Conservation (phyloP, 2,113 vertebrate species). For the Notothenia rossii region DNA sequence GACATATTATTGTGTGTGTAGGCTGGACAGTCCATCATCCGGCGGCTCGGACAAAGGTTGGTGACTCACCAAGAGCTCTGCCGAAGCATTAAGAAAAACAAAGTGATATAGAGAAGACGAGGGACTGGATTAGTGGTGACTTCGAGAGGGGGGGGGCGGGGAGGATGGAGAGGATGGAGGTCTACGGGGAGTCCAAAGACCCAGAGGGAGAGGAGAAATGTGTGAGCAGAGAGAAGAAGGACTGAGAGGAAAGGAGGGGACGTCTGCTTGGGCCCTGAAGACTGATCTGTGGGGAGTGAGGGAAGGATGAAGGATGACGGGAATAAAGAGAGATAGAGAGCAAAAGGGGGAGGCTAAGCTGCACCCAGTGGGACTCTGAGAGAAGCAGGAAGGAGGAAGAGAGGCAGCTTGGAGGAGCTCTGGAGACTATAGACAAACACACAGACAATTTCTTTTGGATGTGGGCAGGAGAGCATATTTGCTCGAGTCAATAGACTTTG, state of each 20-base stretch:
- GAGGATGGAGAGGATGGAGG: neutral
- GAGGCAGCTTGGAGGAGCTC: slow-evolving; percentile 48
- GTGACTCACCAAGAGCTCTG: slow-evolving; percentile 68
- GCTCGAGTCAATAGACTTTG: slow-evolving; percentile 48
- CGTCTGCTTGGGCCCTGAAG: slow-evolving; percentile 27
- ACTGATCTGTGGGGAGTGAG: slow-evolving; percentile 43
- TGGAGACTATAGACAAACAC: slow-evolving; percentile 39
- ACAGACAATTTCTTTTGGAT: slow-evolving; percentile 29
- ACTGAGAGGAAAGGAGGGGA: slow-evolving; percentile 19
- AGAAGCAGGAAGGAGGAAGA: slow-evolving; percentile 43
- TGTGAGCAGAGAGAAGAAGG: slow-evolving; percentile 23
- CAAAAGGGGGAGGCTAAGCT: slow-evolving; percentile 41
- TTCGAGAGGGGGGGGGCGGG: neutral
- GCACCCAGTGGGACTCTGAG: slow-evolving; percentile 40
- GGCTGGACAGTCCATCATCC: slow-evolving; percentile 51
- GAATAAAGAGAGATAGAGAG: slow-evolving; percentile 51
- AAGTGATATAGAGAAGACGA: slow-evolving; percentile 40
- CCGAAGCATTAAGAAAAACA: slow-evolving; percentile 49
- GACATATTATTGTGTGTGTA: slow-evolving; percentile 25
- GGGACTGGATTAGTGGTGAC: slow-evolving; percentile 47
- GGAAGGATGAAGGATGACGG: slow-evolving; percentile 36
- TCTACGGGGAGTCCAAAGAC: slow-evolving; percentile 28
- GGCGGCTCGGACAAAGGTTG: slow-evolving; percentile 59
- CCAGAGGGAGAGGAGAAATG: slow-evolving; percentile 17
- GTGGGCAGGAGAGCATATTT: slow-evolving; percentile 59